Evolutionary conservation across 2,888 invertebrate genomes (phyloP), one percentile per base, ranked within the genome.

Genomic region (Elysia crispata): DNA sequence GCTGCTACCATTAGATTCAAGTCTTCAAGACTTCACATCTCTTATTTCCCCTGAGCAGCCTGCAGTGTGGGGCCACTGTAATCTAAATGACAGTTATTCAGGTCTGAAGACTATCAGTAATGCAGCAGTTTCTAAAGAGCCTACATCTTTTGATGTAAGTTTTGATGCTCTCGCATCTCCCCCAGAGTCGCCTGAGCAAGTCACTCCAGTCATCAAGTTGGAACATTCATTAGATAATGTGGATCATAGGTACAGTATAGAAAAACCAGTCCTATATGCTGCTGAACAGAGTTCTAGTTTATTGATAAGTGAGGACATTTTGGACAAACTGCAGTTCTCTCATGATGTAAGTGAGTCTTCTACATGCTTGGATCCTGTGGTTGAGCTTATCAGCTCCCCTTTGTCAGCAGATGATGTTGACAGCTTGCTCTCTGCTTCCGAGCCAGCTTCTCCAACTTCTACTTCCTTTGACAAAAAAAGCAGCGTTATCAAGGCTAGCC

Each of bases 331-430:
- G 23, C n/a, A 60, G n/a, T 60, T 60, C 23, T 20, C 23, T 20
- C 20, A 60, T 60, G 11, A 41, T 41, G 3, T 41, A 41, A 11
- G 41, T 11, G 72, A 80, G 8, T 49, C 66, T 25, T 23, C 77
- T 23, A 50, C 77, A 60, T 62, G 76, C 1, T 54, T 84, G 18
- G 76, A 82, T n/a, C 57, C 69, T n/a, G 62, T 57, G 20, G 81
- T 60, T 62, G 81, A 81, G 8, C 73, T 85, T 11, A 81, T 86
- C 25, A 72, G 72, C 18, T 86, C 86, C 25, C 87, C 86, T 18
- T 77, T 86, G 18, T 85, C 86, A 8, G 81, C 81, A 0, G 84
- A 86, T 64, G 86, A 87, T 75, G 83, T 87, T 15, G 86, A 87
- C 18, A 86, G 85, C 79, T 77, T 85, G 20, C 76, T 87, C 13